phyloP scores from a whole-genome alignment of 2,797 vertebrate genomes.

The Myoxocephalus aenaeus region DNA sequence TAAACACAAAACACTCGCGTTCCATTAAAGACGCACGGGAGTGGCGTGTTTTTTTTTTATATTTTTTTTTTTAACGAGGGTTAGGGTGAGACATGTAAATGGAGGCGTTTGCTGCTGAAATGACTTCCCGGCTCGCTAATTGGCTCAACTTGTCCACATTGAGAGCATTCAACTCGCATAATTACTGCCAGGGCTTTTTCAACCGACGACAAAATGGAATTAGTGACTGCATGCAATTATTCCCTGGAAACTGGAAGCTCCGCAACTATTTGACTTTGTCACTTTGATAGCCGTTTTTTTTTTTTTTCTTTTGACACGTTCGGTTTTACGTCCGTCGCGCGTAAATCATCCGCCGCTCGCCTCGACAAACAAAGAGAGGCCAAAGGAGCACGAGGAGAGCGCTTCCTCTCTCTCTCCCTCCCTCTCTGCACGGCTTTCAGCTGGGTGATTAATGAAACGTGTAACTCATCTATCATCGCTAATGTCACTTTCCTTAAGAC shows the following conservation, averaged over 20 bases:
- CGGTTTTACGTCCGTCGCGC: constrained; percentile 29
- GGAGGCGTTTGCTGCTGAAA: constrained; percentile 1
- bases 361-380: constrained; percentile 74
- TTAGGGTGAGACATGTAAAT: constrained; percentile 1
- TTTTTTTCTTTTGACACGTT: constrained; percentile 17
- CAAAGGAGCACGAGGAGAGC: constrained; percentile 31
- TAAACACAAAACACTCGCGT: background rate
- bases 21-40: constrained; percentile 1
- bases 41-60: background rate
- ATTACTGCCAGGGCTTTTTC: constrained; percentile 63
- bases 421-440: constrained; percentile 53
- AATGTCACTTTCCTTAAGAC: constrained; percentile 78
- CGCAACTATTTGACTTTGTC: constrained; percentile 65
- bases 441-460: constrained; percentile 80
- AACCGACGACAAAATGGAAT: constrained; percentile 28
- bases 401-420: constrained; percentile 13
- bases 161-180: constrained; percentile 43
- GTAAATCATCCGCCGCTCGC: constrained; percentile 65
- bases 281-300: constrained; percentile 58
- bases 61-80: background rate
- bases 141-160: constrained; percentile 60
- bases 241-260: constrained; percentile 30
- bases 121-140: constrained; percentile 60
- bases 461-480: constrained; percentile 81
- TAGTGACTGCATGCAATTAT: constrained; percentile 51